Conservation (phyloP, 2,797 vertebrate species). For the Sphenodon punctatus region DNA sequence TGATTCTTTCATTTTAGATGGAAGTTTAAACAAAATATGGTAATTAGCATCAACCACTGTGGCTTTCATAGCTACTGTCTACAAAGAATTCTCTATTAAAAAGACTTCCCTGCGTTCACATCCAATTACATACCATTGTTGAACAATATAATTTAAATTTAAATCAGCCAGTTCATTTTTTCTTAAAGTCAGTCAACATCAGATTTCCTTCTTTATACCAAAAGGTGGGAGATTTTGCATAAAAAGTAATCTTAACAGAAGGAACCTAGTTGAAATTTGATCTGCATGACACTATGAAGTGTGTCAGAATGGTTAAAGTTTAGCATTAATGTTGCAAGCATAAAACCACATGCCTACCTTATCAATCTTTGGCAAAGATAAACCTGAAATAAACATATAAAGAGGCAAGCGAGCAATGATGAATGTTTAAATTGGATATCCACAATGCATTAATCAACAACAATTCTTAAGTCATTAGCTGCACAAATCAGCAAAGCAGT, state of each 20-base stretch:
- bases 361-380: neutral
- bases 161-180: constrained; percentile 53
- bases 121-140: constrained; percentile 62
- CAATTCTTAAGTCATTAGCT: neutral
- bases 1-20: constrained; percentile 64
- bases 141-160: constrained; percentile 66
- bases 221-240: neutral
- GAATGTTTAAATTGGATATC: constrained; percentile 37
- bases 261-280: neutral
- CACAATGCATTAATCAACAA: constrained; percentile 14
- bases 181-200: constrained; percentile 44
- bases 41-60: constrained; percentile 65
- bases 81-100: constrained; percentile 66
- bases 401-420: neutral
- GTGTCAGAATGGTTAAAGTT: neutral
- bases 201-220: constrained; percentile 29
- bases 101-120: constrained; percentile 60
- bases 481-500: no score
- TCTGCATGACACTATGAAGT: neutral
- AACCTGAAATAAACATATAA: constrained; percentile 41
- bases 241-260: neutral
- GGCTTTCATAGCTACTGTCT: constrained; percentile 60
- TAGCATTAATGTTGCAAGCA: neutral
- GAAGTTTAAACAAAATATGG: constrained; percentile 70
- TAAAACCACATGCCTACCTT: neutral